Evolutionary conservation across 2,888 invertebrate species (phyloP), one percentile per base, ranked within the genome.

Genomic region (Leptarthrus brevirostris): DNA sequence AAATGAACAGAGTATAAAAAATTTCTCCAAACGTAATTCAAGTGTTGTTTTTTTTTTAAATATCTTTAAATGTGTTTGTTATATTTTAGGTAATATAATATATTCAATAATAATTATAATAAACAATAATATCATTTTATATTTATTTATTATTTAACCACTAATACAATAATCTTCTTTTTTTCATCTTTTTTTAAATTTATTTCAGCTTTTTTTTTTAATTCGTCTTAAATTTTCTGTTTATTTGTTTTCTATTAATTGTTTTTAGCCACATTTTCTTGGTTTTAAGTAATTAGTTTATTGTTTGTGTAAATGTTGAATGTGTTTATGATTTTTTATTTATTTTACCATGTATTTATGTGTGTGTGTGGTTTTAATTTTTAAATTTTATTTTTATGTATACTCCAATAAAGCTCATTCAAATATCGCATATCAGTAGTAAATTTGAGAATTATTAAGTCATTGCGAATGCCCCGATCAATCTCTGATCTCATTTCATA

Each of bases 321-420:
- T 66, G 47, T 47, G 47, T 47, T 14, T 49, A 47, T 66, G 47
- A 24, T 22, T 52, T 4, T 26, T 24, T 66, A 47, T n/a, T 22
- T 66, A 66, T 34, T 10, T 66, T 24, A 26, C 14, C n/a, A 66
- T 44, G 22, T 47, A 34, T 66, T 18, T 56, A 10, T 56, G 14
- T 14, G 16, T 66, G 26, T 66, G 30, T 30, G 4, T 30, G 4
- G 30, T 30, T 30, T 30, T 30, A 8, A 6, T 30, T 30, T n/a
- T n/a, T n/a, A n/a, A n/a, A n/a, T n/a, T n/a, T n/a, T n/a, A n/a
- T n/a, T n/a, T n/a, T 72, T 72, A 54, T 56, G 36, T 56, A 40
- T 75, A 64, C 61, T 74, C 72, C 75, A 74, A 74, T 61, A 75
- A 75, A 75, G 75, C 75, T 75, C 73, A 71, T 75, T 75, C 75